Percentiles rank a stretch among this genome's conserved stretches.
These are phyloP conservation scores for Eumerus sabulonum DNA, from an alignment of 2,888 invertebrate genomes.

Conservation along the genomic window DNA sequence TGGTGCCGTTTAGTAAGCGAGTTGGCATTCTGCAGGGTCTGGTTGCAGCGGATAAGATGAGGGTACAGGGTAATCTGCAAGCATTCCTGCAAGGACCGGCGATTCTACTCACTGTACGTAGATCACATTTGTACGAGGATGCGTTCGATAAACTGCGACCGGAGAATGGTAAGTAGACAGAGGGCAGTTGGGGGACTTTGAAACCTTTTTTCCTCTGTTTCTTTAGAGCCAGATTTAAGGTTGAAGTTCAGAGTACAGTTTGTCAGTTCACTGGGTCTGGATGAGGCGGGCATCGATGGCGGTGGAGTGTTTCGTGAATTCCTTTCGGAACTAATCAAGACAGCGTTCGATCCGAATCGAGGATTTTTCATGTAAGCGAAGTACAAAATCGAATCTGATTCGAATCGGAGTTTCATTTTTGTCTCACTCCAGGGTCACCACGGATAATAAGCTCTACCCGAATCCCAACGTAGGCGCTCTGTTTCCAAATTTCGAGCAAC, in stretches of 20 bases:
- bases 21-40: conserved; percentile 91
- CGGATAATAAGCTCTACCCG: conserved; percentile 96
- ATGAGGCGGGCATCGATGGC: conserved; percentile 98
- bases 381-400: background rate
- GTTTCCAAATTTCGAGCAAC: conserved; percentile 91
- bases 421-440: conserved; percentile 82
- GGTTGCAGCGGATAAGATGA: conserved; percentile 79
- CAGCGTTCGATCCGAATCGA: conserved; percentile 97
- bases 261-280: conserved; percentile 92
- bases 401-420: background rate
- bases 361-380: conserved; percentile 87
- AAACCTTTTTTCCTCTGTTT: background rate
- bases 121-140: conserved; percentile 98
- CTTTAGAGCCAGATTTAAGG: conserved; percentile 90
- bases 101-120: conserved; percentile 87
- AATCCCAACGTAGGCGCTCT: conserved; percentile 94
- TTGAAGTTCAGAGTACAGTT: conserved; percentile 92
- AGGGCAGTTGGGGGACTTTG: background rate
- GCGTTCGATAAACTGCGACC: conserved; percentile 95
- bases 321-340: conserved; percentile 94
- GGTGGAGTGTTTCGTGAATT: conserved; percentile 98
- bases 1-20: conserved; percentile 93
- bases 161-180: conserved; percentile 86
- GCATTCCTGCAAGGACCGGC: conserved; percentile 88
- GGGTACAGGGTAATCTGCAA: conserved; percentile 86